Evolutionary conservation across 2,797 vertebrate species (phyloP), one percentile per base, ranked within the genome.

Genomic region (Carduelis carduelis): DNA sequence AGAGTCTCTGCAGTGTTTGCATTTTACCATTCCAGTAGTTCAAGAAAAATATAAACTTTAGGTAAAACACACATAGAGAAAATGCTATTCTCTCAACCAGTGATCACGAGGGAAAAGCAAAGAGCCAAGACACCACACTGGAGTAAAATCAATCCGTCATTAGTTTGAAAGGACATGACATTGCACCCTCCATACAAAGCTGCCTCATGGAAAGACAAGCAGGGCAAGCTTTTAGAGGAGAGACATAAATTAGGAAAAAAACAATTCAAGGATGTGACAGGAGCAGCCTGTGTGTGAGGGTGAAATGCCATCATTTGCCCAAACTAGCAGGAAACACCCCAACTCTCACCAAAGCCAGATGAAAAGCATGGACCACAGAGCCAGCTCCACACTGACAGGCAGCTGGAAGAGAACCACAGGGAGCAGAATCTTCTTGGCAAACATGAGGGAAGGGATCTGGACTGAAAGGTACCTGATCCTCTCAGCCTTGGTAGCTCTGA

Each of bases 351-450:
- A 3, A 80, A 84, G 71, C 1, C 34, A 63, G 53, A 50, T 30
- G 60, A 70, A 81, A 87, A n/a, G 60, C 0, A 3, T 2, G 26
- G 61, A 80, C n/a, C 4, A 0, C 0, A 1, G n/a, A 86, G 22
- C 8, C 66, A 77, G 60, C 34, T 90, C 52, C 68, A 79, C 30
- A 8, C 32, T 44, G 66, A 86, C 74, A 82, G n/a, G 74, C 61
- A 61, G 72, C 68, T 83, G 61, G 50, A 85, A 91, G 63, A 90
- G 46, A 93, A 68, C 8, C 53, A 49, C 27, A 83, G 65, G 46
- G 8, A 78, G 55, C 8, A 96, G 86, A 89, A 88, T 7, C 89
- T 87, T 83, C 87, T 83, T 95, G 87, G 95, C 94, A 97, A 91
- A 89, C 35, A 23, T 18, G 49, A 93, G 17, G 30, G 32, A 74